Conservation (phyloP, 2,113 vertebrate genomes). For the Hirundichthys speculiger region DNA sequence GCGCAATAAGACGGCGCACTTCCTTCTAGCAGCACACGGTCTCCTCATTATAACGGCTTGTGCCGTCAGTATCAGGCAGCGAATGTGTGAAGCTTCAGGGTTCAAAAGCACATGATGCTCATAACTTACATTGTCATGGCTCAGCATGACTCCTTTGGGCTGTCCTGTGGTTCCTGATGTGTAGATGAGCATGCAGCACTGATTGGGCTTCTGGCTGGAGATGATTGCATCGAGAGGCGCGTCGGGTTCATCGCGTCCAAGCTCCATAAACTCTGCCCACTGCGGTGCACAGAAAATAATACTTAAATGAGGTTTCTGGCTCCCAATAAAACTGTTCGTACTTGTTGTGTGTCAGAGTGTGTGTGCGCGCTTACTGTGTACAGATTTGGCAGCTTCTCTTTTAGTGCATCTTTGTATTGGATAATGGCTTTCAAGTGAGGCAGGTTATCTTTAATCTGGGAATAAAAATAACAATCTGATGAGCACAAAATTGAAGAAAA, state of each 20-base stretch:
- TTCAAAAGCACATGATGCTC: no score
- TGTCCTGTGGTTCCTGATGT: constrained; percentile 91
- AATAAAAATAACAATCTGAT: constrained; percentile 5
- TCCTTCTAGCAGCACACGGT: no score
- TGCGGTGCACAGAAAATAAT: constrained; percentile 46
- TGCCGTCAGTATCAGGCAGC: background rate
- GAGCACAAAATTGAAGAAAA: constrained; percentile 2
- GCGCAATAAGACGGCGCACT: no score
- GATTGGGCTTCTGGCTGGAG: constrained; percentile 86
- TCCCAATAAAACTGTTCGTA: no score
- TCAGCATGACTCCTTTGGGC: constrained; percentile 96
- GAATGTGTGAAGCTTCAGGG: background rate
- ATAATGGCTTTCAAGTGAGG: constrained; percentile 90
- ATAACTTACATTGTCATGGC: constrained; percentile 91
- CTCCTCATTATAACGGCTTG: no score
- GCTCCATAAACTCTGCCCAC: constrained; percentile 92
- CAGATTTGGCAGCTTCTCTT: constrained; percentile 83
- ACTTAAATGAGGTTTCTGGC: background rate
- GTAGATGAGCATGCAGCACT: constrained; percentile 93
- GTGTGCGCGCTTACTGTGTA: constrained; percentile 82
- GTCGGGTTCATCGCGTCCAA: constrained; percentile 79
- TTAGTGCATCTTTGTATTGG: constrained; percentile 84
- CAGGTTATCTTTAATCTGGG: constrained; percentile 81
- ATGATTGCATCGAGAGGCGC: constrained; percentile 80
- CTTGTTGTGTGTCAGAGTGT: accelerated